Conservation (phyloP, 2,113 vertebrate species). For the Apteryx owenii region DNA sequence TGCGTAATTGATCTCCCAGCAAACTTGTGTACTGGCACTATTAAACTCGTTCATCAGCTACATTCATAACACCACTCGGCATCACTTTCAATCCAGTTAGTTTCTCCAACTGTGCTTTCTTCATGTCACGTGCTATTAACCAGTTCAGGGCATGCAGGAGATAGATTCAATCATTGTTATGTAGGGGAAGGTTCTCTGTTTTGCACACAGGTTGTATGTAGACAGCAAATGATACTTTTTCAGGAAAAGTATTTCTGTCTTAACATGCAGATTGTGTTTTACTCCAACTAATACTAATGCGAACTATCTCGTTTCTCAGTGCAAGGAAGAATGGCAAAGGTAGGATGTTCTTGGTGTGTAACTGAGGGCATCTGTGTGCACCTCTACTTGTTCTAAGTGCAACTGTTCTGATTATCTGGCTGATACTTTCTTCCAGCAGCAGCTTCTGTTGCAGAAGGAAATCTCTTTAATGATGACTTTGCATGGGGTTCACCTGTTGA, state of each 20-base stretch:
- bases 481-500: background rate
- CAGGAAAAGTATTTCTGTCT: background rate
- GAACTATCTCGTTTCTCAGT: background rate
- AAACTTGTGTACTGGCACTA: background rate
- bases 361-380: background rate
- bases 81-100: fast-evolving
- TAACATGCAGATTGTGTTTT: background rate
- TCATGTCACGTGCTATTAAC: fast-evolving
- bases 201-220: background rate
- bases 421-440: background rate
- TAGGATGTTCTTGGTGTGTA: background rate
- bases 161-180: background rate
- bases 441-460: background rate
- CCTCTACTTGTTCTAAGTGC: background rate
- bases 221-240: background rate
- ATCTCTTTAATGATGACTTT: background rate
- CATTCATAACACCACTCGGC: background rate
- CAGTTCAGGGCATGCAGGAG: background rate
- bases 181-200: background rate
- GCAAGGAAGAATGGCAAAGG: background rate
- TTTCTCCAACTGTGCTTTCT: background rate
- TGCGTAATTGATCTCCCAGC: constrained; percentile 23
- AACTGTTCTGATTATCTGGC: background rate
- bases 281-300: background rate
- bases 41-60: background rate